phyloP scores from a whole-genome alignment of 2,113 vertebrate species.

The Albula goreensis region DNA sequence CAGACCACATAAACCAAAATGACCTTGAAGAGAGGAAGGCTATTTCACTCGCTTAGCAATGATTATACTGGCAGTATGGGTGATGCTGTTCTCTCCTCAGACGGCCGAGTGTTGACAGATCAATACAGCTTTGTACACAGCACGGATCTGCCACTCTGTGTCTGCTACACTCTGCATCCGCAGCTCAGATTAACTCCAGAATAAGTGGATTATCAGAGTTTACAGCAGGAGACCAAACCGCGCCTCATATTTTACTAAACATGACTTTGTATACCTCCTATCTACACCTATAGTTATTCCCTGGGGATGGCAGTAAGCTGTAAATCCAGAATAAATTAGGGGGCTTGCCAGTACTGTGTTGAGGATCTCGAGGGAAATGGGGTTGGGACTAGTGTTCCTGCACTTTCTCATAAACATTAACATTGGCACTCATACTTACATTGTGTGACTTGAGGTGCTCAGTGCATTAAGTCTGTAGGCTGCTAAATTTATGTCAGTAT shows the following conservation, averaged over 20 bases:
- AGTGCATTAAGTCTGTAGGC: background rate
- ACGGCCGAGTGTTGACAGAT: background rate
- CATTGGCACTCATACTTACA: background rate
- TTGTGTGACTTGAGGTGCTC: background rate
- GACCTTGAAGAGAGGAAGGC: background rate
- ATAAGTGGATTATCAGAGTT: conserved; percentile 80
- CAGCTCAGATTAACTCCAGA: conserved; percentile 75
- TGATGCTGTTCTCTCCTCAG: background rate
- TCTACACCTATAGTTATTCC: conserved; percentile 73
- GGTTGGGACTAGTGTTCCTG: conserved; percentile 6
- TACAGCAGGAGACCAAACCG: conserved; percentile 77
- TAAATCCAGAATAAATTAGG: conserved; percentile 67
- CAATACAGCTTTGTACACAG: background rate
- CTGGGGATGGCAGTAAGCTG: conserved; percentile 70
- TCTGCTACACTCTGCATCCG: background rate
- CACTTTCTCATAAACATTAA: background rate
- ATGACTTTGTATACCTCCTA: conserved; percentile 63
- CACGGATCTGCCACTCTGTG: background rate
- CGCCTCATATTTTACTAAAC: conserved; percentile 74
- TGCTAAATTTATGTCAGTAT: background rate
- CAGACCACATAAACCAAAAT: background rate
- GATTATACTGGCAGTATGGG: background rate
- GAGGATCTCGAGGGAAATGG: conserved; percentile 55
- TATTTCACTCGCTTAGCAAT: background rate
- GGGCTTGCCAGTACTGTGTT: conserved; percentile 48